Percentiles rank a stretch among this genome's conserved stretches.
phyloP scores from a whole-genome alignment of 2,888 invertebrate genomes.

The Drosophila greeni region DNA sequence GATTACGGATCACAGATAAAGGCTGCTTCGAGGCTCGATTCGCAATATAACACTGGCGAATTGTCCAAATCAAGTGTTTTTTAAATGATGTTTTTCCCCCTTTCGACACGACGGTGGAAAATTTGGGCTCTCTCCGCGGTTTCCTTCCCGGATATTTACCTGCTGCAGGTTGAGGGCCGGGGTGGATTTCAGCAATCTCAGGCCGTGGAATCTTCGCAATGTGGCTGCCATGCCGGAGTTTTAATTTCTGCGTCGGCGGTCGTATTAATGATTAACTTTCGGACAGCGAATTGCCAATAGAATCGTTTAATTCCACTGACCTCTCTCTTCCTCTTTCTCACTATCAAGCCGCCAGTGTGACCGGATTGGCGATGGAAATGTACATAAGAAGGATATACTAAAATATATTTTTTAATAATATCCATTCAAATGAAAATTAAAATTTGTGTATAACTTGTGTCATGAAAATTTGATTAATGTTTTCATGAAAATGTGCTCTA shows the following conservation, averaged over 20 bases:
- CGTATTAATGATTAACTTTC: constrained; percentile 66
- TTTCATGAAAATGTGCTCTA: background rate
- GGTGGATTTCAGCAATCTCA: constrained; percentile 88
- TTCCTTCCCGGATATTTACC: constrained; percentile 77
- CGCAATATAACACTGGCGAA: background rate
- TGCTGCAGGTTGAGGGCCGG: constrained; percentile 84
- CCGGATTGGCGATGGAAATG: constrained; percentile 6
- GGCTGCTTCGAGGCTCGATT: too few relatives aligned
- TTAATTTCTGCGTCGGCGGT: constrained; percentile 74
- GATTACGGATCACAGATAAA: constrained; percentile 31
- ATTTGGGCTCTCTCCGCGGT: constrained; percentile 10
- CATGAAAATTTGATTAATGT: background rate
- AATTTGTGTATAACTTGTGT: background rate
- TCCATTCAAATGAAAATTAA: background rate
- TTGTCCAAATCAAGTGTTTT: background rate
- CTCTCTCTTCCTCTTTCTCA: constrained; percentile 48
- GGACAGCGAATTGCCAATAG: constrained; percentile 66
- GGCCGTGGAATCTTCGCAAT: constrained; percentile 91
- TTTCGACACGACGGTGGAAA: constrained; percentile 24
- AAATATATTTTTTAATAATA: background rate
- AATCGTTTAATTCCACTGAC: constrained; percentile 67
- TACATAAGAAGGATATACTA: background rate
- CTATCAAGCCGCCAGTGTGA: constrained; percentile 3
- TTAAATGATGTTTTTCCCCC: constrained; percentile 17
- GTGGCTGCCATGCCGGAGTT: constrained; percentile 87